A percentile compares a stretch with the other conserved stretches of the same genome.
Conservation (phyloP, 2,888 invertebrate genomes). For the Macaria liturata region DNA sequence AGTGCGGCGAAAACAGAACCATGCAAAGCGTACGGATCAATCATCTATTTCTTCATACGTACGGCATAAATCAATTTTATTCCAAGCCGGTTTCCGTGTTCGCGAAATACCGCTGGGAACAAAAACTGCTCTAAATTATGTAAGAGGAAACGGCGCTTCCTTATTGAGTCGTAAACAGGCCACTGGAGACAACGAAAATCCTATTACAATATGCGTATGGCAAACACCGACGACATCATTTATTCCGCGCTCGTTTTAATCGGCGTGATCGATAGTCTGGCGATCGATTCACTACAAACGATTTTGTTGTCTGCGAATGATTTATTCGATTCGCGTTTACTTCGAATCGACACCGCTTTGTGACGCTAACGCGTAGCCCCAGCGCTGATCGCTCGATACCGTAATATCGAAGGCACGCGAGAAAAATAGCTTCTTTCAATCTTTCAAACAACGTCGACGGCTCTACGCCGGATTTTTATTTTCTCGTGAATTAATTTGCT, state of each 20-base stretch:
- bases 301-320: constrained; percentile 58
- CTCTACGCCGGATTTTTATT: constrained; percentile 55
- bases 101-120: constrained; percentile 14
- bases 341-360: constrained; percentile 59
- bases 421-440: constrained; percentile 63
- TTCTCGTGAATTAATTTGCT: constrained; percentile 70
- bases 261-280: constrained; percentile 54
- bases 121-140: constrained; percentile 13
- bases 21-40: constrained; percentile 17
- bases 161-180: constrained; percentile 17
- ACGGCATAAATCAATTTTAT: constrained; percentile 11
- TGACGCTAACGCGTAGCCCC: constrained; percentile 54
- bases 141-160: constrained; percentile 11
- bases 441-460: constrained; percentile 55
- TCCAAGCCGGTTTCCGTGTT: constrained; percentile 14
- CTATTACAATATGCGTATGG: constrained; percentile 25
- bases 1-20: constrained; percentile 18
- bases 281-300: constrained; percentile 59
- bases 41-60: constrained; percentile 11
- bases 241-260: constrained; percentile 45
- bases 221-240: constrained; percentile 36
- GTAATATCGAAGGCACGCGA: constrained; percentile 52
- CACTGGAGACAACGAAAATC: constrained; percentile 14
- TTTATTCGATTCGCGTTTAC: constrained; percentile 66
- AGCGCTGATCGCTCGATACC: constrained; percentile 42